Conservation (phyloP, 2,113 vertebrate genomes). For the Xenopus borealis region DNA sequence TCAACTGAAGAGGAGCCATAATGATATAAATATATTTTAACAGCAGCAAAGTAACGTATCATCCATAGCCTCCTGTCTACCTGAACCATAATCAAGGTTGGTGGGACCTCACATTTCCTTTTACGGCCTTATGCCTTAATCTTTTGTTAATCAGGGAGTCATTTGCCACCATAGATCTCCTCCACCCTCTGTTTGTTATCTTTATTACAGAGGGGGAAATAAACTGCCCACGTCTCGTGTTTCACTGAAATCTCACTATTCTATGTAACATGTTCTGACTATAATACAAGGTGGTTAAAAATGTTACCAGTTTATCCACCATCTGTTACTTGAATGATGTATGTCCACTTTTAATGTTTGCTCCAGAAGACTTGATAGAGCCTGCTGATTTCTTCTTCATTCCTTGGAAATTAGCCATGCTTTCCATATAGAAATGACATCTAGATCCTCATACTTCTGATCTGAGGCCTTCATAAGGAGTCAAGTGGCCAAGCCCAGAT, state of each 20-base stretch:
- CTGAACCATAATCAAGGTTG: neutral
- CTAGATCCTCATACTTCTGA: neutral
- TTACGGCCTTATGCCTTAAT: constrained; percentile 20
- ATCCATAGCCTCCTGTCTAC: neutral
- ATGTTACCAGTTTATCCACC: neutral
- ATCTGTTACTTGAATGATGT: constrained; percentile 6
- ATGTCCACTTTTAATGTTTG: neutral
- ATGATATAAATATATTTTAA: neutral
- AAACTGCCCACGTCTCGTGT: neutral
- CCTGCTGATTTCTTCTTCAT: neutral
- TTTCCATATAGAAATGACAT: neutral
- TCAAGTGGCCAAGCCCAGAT: constrained; percentile 4
- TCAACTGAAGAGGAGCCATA: neutral
- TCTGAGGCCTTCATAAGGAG: constrained; percentile 15
- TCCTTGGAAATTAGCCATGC: constrained; percentile 5
- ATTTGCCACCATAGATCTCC: neutral
- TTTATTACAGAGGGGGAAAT: constrained; percentile 4
- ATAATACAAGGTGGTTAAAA: neutral
- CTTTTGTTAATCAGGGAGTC: constrained; percentile 3
- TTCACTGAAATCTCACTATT: neutral
- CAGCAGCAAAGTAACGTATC: neutral
- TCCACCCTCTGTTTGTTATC: neutral
- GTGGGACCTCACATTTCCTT: neutral
- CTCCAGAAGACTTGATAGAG: neutral
- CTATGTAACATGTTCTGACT: neutral